Evolutionary conservation across 1,140 invertebrate genomes (phyloP), one percentile per base, ranked within the genome.

Genomic region (Sarcophaga peregrina): DNA sequence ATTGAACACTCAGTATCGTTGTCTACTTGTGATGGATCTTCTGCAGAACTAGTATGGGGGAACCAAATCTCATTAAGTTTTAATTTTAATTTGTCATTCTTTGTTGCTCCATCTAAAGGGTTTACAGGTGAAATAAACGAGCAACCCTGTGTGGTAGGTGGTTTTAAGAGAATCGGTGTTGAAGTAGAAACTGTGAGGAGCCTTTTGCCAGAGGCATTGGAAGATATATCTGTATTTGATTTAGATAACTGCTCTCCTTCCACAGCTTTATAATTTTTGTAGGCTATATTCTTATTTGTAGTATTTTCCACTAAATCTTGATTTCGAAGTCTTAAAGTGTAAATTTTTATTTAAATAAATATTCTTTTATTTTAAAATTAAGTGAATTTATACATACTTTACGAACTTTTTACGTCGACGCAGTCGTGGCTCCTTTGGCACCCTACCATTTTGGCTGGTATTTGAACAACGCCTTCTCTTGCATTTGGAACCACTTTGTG

Each of bases 401-500:
- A 90, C 84, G 58, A 87, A 85, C 84, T 90, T 90, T 68, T 90
- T 90, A 11, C 87, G 86, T 6, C 89, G 85, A 45, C 86, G 82
- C 1, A 87, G 8, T 47, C 86, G 86, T 86, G 87, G 86, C 85
- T 91, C 85, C 80, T 86, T 85, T 86, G 84, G 86, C 86, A 90
- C 68, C 86, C 91, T 86, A n/a, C 90, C 89, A 17, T 73, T 25
- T n/a, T 85, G 78, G 37, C 48, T 86, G 13, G 82, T 81, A 76
- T 86, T 85, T 20, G 89, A 87, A 85, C 91, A 83, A 85, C 90
- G 84, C 85, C 90, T 83, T 74, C 86, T 84, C 85, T 91, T 84
- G 81, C 91, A 90, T 83, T 89, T 91, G 74, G 90, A 75, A 45
- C 85, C 78, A 37, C 84, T 84, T 4, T 85, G 80, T 8, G 85